phyloP scores from a whole-genome alignment of 1,140 invertebrate genomes.

The Drosophila neocordata region DNA sequence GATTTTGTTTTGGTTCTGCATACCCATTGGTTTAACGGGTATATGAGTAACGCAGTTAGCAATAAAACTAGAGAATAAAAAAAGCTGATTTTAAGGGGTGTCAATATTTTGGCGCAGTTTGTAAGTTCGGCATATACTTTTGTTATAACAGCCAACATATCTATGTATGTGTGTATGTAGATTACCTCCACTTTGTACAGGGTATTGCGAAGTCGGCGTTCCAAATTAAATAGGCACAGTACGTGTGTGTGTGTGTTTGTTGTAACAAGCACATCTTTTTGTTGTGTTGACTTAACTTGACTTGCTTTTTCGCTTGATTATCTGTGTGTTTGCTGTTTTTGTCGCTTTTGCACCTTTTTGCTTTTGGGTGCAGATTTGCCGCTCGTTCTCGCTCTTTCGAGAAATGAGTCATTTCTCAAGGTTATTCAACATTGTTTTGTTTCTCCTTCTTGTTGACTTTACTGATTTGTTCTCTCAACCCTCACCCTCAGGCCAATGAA shows the following conservation, averaged over 20 bases:
- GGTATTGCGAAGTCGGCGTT: not conserved
- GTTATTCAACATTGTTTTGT: slow-evolving; percentile 49
- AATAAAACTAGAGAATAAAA: too few species aligned
- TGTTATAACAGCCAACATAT: too few species aligned
- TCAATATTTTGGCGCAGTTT: too few species aligned
- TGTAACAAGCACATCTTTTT: not conserved
- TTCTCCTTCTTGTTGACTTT: slow-evolving; percentile 14
- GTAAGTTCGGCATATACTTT: too few species aligned
- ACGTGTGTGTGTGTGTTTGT: not conserved
- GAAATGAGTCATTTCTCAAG: slow-evolving; percentile 56
- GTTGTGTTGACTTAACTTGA: slow-evolving; percentile 8
- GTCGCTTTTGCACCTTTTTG: slow-evolving; percentile 11
- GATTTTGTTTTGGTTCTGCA: too few species aligned
- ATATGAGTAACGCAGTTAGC: too few species aligned
- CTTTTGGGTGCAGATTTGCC: slow-evolving; percentile 2
- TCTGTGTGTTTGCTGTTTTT: slow-evolving; percentile 27
- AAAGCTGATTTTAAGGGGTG: too few species aligned
- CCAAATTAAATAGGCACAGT: not conserved
- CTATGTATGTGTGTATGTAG: too few species aligned
- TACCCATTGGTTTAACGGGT: too few species aligned
- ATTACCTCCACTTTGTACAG: not conserved
- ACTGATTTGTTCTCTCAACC: slow-evolving; percentile 11
- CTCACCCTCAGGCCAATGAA: slow-evolving; percentile 47
- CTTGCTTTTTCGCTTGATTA: slow-evolving; percentile 3
- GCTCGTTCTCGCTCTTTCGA: not conserved